These are phyloP conservation scores for Bursaphelenchus okinawaensis DNA, from an alignment of 2,888 invertebrate species.

Conservation along the genomic window DNA sequence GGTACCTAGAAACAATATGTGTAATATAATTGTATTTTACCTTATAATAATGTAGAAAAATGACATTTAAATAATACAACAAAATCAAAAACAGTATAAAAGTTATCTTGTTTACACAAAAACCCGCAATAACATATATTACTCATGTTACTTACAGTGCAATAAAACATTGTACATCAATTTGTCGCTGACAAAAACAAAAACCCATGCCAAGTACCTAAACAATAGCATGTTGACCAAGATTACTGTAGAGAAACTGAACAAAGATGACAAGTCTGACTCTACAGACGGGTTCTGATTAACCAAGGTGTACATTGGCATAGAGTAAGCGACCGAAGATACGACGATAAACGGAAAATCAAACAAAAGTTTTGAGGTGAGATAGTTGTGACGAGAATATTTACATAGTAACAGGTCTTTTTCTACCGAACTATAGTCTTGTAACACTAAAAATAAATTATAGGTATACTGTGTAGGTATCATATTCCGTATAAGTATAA, in stretches of 20 bases:
- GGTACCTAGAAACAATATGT: not conserved
- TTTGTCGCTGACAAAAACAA: not conserved
- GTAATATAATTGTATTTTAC: not conserved
- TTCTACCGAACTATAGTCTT: no score
- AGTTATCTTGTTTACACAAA: no score
- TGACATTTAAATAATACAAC: not conserved
- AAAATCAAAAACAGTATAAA: no score
- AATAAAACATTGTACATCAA: no score
- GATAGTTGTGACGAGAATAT: slow-evolving; percentile 14
- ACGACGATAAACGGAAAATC: slow-evolving; percentile 74
- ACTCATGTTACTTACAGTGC: no score
- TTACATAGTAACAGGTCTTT: not conserved
- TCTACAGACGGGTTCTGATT: slow-evolving; percentile 42
- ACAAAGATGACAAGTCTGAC: slow-evolving; percentile 15
- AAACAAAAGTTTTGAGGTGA: slow-evolving; percentile 61
- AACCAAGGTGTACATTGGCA: slow-evolving; percentile 67
- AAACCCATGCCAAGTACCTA: slow-evolving; percentile 21
- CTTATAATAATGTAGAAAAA: no score
- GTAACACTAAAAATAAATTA: no score
- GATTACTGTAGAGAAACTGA: slow-evolving; percentile 10
- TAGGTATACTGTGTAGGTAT: no score
- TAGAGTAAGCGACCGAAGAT: slow-evolving; percentile 76
- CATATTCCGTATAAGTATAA: no score
- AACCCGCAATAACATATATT: no score
- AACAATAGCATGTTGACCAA: slow-evolving; percentile 15